Evolutionary conservation across 2,113 vertebrate species (phyloP).

Genomic region (Laterallus jamaicensis): DNA sequence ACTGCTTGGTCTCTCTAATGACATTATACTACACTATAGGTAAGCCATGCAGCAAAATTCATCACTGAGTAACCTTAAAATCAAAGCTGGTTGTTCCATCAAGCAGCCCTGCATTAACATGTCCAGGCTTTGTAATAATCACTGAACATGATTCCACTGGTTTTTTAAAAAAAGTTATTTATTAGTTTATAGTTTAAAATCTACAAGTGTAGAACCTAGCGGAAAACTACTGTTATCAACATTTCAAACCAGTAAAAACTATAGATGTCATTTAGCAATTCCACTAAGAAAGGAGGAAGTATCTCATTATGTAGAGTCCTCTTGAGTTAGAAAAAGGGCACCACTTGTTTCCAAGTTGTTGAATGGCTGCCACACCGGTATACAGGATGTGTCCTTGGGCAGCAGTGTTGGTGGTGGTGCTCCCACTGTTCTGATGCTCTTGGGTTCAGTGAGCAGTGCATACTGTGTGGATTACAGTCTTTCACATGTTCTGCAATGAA

Average conservation of each 20-base stretch:
- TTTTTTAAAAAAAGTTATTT: neutral
- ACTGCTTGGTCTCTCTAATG: neutral
- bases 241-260: neutral
- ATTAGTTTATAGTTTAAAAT: neutral
- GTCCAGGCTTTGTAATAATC: neutral
- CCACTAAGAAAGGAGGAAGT: neutral
- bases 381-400: neutral
- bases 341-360: neutral
- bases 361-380: neutral
- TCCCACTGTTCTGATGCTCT: neutral
- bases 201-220: neutral
- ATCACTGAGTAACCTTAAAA: neutral
- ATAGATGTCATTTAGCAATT: neutral
- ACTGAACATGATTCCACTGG: neutral
- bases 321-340: neutral
- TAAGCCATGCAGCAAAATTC: neutral
- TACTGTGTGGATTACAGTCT: neutral
- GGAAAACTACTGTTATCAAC: neutral
- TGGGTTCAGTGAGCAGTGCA: neutral
- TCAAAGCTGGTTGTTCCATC: neutral
- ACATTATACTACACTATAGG: neutral
- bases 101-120: neutral
- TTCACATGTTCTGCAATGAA: neutral
- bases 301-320: neutral
- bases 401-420: neutral